A percentile compares a stretch with the other conserved stretches of the same genome.
These are phyloP conservation scores for Eurytoma adleriae DNA, from an alignment of 2,888 invertebrate species.

Conservation along the genomic window DNA sequence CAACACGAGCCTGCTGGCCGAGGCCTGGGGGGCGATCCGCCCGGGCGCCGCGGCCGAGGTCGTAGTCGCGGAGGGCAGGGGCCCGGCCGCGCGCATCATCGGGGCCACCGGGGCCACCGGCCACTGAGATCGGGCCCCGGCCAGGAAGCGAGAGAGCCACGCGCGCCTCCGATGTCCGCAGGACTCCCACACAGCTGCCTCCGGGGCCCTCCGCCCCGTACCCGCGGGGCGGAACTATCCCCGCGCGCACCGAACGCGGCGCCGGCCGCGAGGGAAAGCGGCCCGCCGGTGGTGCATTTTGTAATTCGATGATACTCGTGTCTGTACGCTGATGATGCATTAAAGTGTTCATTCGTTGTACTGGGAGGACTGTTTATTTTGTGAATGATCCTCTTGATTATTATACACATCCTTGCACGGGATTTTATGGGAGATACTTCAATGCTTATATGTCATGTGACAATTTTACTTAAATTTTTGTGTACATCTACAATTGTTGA, in stretches of 20 bases:
- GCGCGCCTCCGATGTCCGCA: neutral
- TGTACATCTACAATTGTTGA: too few species aligned
- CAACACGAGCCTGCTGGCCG: slow-evolving; percentile 50
- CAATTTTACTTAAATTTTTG: too few species aligned
- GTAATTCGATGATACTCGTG: neutral
- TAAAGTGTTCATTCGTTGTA: neutral
- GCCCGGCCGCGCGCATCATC: slow-evolving; percentile 28
- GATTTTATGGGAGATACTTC: too few species aligned
- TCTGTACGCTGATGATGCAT: slow-evolving; percentile 5
- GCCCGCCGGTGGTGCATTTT: neutral
- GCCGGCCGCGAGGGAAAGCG: neutral
- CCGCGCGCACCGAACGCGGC: neutral
- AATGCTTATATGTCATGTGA: too few species aligned
- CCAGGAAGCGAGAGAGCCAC: neutral
- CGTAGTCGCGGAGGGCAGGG: slow-evolving; percentile 1
- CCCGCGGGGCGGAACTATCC: neutral
- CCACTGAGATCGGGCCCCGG: slow-evolving; percentile 21
- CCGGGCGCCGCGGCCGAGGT: slow-evolving; percentile 6
- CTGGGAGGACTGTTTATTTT: neutral
- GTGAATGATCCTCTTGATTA: too few species aligned
- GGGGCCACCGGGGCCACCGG: slow-evolving; percentile 19
- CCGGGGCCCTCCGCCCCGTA: neutral
- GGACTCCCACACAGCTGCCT: neutral
- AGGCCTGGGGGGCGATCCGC: slow-evolving; percentile 53
- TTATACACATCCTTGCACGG: too few species aligned